phyloP scores from a whole-genome alignment of 1,140 invertebrate genomes.

The Tetragnatha versicolor region DNA sequence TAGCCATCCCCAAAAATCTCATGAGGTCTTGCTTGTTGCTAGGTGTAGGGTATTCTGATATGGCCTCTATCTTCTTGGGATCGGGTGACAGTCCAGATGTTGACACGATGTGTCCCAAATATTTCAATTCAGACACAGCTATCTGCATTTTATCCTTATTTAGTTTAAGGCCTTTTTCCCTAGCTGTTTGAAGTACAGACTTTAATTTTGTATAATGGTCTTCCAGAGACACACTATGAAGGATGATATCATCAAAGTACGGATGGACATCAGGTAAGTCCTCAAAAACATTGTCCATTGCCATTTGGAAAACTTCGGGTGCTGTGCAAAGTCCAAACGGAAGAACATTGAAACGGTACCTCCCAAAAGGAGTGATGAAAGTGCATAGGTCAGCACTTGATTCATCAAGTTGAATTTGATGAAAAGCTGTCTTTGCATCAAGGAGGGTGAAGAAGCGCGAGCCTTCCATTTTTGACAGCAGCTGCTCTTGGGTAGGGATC shows the following conservation, averaged over 20 bases:
- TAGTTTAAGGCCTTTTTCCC: constrained; percentile 2
- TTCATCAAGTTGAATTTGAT: constrained; percentile 4
- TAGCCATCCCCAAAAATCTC: constrained; percentile 38
- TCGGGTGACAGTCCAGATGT: constrained; percentile 9
- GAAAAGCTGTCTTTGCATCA: constrained; percentile 17
- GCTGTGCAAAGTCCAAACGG: constrained; percentile 67
- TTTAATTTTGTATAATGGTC: constrained; percentile 19
- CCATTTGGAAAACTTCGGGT: constrained; percentile 57
- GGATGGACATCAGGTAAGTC: neutral
- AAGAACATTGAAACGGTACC: constrained; percentile 63
- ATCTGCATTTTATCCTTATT: constrained; percentile 32
- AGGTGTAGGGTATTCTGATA: constrained; percentile 16
- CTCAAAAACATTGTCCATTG: constrained; percentile 15
- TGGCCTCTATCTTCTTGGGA: constrained; percentile 27
- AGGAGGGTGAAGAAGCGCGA: constrained; percentile 5
- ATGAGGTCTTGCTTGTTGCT: constrained; percentile 36
- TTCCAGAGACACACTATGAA: neutral
- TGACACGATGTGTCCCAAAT: constrained; percentile 35
- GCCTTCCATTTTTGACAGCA: neutral
- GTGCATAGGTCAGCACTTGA: constrained; percentile 33
- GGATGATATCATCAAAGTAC: constrained; percentile 22
- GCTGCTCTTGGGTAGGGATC: constrained; percentile 2
- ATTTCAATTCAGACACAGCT: constrained; percentile 10
- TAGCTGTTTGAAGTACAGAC: neutral
- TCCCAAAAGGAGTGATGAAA: constrained; percentile 56